Conservation (phyloP, 2,888 invertebrate species). For the Agonopterix alstromeriana region DNA sequence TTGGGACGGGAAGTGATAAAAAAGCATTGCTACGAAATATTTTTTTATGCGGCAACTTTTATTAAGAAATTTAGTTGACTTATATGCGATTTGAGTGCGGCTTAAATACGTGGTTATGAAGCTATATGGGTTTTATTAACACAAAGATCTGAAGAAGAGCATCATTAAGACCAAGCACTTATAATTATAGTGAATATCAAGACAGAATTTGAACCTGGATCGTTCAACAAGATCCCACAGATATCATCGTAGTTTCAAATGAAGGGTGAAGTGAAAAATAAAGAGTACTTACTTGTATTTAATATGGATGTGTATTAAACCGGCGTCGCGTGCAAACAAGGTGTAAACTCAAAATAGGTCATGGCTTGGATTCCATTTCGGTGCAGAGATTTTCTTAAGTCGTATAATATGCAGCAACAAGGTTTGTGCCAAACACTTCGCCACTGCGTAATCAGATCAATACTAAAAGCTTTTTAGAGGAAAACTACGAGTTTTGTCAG, state of each 20-base stretch:
- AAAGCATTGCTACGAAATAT: constrained; percentile 31
- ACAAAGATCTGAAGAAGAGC: too few species aligned
- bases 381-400: neutral
- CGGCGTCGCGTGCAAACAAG: neutral
- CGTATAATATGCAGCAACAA: constrained; percentile 1
- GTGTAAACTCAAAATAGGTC: constrained; percentile 2
- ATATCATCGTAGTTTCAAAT: too few species aligned
- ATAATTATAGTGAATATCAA: too few species aligned
- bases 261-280: too few species aligned
- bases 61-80: constrained; percentile 3
- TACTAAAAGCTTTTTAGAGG: neutral
- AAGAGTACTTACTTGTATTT: neutral
- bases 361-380: constrained; percentile 2
- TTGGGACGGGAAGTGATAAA: constrained; percentile 35
- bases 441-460: neutral
- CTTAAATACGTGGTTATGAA: neutral
- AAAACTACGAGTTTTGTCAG: neutral
- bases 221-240: too few species aligned
- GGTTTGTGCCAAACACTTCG: constrained; percentile 4
- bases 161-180: too few species aligned
- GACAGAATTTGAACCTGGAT: too few species aligned
- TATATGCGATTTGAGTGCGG: constrained; percentile 1
- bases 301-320: neutral
- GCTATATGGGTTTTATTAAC: too few species aligned
- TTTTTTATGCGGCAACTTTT: constrained; percentile 15